A percentile compares a stretch with the other conserved stretches of the same genome.
Conservation (phyloP, 2,888 invertebrate genomes). For the Megastigmus dorsalis region DNA sequence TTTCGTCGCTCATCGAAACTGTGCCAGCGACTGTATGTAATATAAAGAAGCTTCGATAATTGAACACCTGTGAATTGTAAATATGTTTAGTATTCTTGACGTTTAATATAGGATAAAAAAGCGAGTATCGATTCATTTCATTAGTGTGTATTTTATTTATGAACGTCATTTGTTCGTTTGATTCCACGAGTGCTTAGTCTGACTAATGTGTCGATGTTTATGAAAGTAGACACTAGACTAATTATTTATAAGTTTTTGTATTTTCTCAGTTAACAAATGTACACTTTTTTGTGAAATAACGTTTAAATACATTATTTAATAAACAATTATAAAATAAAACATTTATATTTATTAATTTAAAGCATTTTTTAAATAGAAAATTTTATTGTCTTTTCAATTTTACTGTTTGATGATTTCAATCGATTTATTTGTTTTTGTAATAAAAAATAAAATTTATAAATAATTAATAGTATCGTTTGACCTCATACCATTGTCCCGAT, state of each 20-base stretch:
- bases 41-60: conserved; percentile 40
- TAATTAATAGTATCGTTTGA: conserved; percentile 29
- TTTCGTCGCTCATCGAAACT: conserved; percentile 7
- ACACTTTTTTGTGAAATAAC: conserved; percentile 53
- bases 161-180: conserved; percentile 50
- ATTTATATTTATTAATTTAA: conserved; percentile 40
- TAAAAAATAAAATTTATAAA: conserved; percentile 40
- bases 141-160: conserved; percentile 50
- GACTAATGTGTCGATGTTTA: conserved; percentile 62
- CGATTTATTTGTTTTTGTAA: conserved; percentile 2
- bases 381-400: too few relatives aligned
- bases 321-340: conserved; percentile 25
- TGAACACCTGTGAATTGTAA: conserved; percentile 52
- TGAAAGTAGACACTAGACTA: conserved; percentile 43
- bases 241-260: conserved; percentile 51
- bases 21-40: conserved; percentile 38
- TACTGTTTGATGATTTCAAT: conserved; percentile 1
- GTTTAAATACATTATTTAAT: conserved; percentile 40
- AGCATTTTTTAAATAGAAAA: conserved; percentile 14
- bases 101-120: conserved; percentile 35
- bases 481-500: conserved; percentile 15
- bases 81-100: conserved; percentile 47
- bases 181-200: conserved; percentile 63
- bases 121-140: conserved; percentile 35
- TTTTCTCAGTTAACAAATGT: conserved; percentile 45